Conservation (phyloP, 2,888 invertebrate species). For the Cremastobaeus sp. region DNA sequence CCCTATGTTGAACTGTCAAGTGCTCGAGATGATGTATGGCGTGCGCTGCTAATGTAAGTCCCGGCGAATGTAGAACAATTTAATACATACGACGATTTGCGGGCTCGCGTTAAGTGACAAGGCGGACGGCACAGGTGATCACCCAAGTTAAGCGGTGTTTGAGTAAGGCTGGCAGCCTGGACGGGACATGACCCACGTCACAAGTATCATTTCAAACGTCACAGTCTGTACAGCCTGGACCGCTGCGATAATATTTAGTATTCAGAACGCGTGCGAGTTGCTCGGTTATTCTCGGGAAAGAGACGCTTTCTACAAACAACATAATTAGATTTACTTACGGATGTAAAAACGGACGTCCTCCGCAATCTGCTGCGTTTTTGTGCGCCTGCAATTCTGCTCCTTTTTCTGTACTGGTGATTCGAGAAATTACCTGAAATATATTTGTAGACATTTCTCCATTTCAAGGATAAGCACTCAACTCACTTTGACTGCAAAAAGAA, state of each 20-base stretch:
- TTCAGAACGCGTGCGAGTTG: slow-evolving; percentile 19
- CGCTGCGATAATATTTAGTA: slow-evolving; percentile 35
- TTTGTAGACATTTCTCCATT: too few relatives aligned
- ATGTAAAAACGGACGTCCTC: too few relatives aligned
- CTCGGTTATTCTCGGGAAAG: slow-evolving; percentile 16
- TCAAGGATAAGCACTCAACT: too few relatives aligned
- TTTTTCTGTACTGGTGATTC: too few relatives aligned
- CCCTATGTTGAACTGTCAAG: slow-evolving; percentile 5
- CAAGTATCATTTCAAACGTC: slow-evolving; percentile 25
- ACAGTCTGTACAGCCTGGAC: slow-evolving; percentile 19
- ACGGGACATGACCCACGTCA: slow-evolving; percentile 23
- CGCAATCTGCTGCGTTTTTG: too few relatives aligned
- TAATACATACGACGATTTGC: slow-evolving; percentile 7
- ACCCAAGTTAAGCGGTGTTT: slow-evolving; percentile 30
- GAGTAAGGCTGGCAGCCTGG: slow-evolving; percentile 35
- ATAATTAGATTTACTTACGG: slow-evolving; percentile 44
- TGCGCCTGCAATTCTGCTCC: too few relatives aligned
- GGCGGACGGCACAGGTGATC: slow-evolving; percentile 37
- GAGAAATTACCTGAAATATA: too few relatives aligned
- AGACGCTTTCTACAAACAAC: slow-evolving; percentile 15
- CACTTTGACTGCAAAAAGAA: too few relatives aligned
- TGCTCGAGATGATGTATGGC: background rate
- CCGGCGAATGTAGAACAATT: slow-evolving; percentile 23
- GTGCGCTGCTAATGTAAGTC: slow-evolving; percentile 6
- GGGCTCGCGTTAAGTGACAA: slow-evolving; percentile 27